Evolutionary conservation across 1,140 invertebrate species (phyloP).

Genomic region (Drosophila setifemur): DNA sequence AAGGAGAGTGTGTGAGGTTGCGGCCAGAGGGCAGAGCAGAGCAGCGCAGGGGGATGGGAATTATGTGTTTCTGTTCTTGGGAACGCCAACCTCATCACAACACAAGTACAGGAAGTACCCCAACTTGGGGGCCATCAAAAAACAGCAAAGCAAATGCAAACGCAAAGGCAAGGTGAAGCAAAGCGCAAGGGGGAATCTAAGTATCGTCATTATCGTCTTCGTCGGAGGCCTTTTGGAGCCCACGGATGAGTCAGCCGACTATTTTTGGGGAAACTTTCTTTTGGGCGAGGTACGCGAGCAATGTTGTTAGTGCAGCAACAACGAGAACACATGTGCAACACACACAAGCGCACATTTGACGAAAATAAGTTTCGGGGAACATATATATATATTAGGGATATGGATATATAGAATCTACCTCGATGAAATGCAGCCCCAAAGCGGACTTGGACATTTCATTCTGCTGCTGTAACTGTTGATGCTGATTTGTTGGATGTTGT

Average conservation of each 20-base stretch:
- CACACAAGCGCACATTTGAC: conserved; percentile 23
- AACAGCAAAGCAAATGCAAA: background rate
- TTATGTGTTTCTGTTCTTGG: conserved; percentile 27
- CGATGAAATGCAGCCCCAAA: conserved; percentile 70
- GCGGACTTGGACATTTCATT: conserved; percentile 81
- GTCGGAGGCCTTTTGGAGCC: conserved; percentile 43
- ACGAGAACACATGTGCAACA: conserved; percentile 14
- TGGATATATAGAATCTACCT: conserved; percentile 73
- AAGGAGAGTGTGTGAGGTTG: background rate
- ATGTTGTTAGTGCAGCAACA: conserved; percentile 37
- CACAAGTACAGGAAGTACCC: conserved; percentile 45
- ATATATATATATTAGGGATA: too few relatives aligned
- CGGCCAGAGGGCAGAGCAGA: too few relatives aligned
- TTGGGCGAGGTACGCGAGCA: conserved; percentile 6
- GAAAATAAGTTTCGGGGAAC: conserved; percentile 14
- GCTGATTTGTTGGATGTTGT: conserved; percentile 36
- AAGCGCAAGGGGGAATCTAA: too few relatives aligned
- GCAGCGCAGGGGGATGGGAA: too few relatives aligned
- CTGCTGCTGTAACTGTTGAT: conserved; percentile 56
- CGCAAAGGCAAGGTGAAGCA: background rate
- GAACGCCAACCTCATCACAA: conserved; percentile 19
- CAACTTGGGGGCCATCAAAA: conserved; percentile 24
- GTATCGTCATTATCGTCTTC: conserved; percentile 8
- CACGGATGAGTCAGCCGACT: conserved; percentile 31
- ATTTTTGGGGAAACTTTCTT: conserved; percentile 39